Base-by-base conservation (phyloP, 2,113 vertebrate genomes). In the Zeus faber region DNA sequence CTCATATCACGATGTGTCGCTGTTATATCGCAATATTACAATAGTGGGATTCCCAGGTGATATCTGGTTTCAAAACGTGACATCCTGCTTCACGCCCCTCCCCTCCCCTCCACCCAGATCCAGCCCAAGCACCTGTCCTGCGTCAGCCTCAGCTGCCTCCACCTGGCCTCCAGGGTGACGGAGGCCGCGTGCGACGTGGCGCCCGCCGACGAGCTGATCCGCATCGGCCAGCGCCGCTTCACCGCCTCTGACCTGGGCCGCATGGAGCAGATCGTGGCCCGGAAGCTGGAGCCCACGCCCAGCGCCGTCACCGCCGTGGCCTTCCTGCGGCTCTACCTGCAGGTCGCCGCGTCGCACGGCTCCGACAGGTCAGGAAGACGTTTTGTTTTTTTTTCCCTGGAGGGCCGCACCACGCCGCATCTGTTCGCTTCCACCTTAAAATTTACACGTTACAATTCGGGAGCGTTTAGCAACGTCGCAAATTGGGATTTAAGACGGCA, bases 221-320 rank as follows among this genome's bases (percentile, higher is more conserved):
- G 95, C 22, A 98, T 99, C 62, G 93, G 97, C 67, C 97, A 99
- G 59, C 94, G 94, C 84, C 89, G 95, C 85, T 99, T 95, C 83
- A 98, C 94, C 6, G 92, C 89, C 54, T 98, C 97, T 0, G 97
- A 99, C 84, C 90, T 99, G 56, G 77, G 85, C 64, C 90, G 96
- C 53, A 99, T 99, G 97, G 95, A 98, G 85, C 95, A 95, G 80
- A 98, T 99, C 4, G 89, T 99, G 70, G 88, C 93, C 0, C 93
- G 97, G 65, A 99, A 99, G 83, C 89, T 99, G 77, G 78, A 93
- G 91, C 95, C 95, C 89, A 92, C 96, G 80, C 91, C 94, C 79
- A 91, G 92, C 90, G 93, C 95, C 82, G 83, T 97, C 90, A 99
- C 97, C 67, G 95, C 97, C 92, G 95, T 98, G 91, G 95, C 94